Base-by-base conservation (phyloP, 2,113 vertebrate species). In the Nicator chloris region DNA sequence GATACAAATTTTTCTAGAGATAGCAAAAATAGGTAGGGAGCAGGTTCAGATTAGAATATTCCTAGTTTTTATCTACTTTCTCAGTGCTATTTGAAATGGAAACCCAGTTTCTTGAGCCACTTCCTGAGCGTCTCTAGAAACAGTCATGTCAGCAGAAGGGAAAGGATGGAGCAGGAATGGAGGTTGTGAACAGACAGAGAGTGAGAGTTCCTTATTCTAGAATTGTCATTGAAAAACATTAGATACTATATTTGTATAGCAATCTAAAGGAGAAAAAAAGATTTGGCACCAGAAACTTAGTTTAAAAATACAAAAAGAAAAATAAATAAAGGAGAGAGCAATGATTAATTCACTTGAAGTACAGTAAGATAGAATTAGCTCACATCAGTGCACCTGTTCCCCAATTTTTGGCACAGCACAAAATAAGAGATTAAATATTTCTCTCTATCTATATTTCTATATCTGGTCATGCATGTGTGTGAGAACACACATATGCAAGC, bases 131-230 rank as follows among this genome's bases (percentile, higher is more conserved):
- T 60, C 49, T 26, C 37, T 82, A 54, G 27, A 47, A 72, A 33
- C 3, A 56, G 15, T 42, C 0, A 0, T 28, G 23, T 53, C 68
- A 77, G 27, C 54, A 37, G 30, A 64, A 42, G 1, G 1, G 59
- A 61, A 71, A 65, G 30, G 6, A 35, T 56, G 21, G 28, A 18
- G 9, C 16, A 59, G 35, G 33, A 86, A 45, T 24, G 26, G 51
- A 31, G 19, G 13, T 9, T 51, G 13, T 37, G 73, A 76, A 28
- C 31, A 84, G 4, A 21, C 24, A 39, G 10, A 63, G 9, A 44
- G 21, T 16, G 23, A 21, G 26, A 44, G 12, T 28, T 85, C 26
- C 37, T 85, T 76, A 16, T 31, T n/a, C 65, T 39, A 37, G 14
- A 81, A 50, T 45, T 59, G 23, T 42, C 23, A 35, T 33, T 9